Evolutionary conservation across 2,888 invertebrate species (phyloP).

Genomic region (Mycalesis mineus): DNA sequence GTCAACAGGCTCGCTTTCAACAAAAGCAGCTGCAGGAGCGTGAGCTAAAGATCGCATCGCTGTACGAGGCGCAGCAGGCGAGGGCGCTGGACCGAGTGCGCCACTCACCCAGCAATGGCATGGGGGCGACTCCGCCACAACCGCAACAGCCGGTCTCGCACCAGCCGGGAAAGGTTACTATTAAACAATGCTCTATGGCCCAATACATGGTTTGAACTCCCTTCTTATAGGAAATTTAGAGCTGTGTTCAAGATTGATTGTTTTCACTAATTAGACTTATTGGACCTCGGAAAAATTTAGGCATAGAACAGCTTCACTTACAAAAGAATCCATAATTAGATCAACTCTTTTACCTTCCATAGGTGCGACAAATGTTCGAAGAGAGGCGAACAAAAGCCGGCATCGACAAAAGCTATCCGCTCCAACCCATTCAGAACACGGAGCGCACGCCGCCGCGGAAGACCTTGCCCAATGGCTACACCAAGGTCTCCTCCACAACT

Average conservation of each 20-base stretch:
- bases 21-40: constrained; percentile 89
- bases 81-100: constrained; percentile 72
- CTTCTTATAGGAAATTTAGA: too few species aligned
- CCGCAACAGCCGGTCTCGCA: constrained; percentile 39
- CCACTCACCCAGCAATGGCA: constrained; percentile 37
- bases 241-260: too few species aligned
- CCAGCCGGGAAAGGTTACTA: constrained; percentile 59
- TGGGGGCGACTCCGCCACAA: constrained; percentile 29
- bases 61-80: constrained; percentile 82
- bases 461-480: constrained; percentile 57
- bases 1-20: constrained; percentile 86
- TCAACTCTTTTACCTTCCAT: constrained; percentile 12
- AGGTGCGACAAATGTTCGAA: constrained; percentile 92
- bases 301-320: too few species aligned
- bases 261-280: too few species aligned
- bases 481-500: constrained; percentile 46
- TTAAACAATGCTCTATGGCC: not conserved
- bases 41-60: constrained; percentile 85
- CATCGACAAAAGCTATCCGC: constrained; percentile 88
- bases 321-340: not conserved
- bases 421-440: constrained; percentile 84
- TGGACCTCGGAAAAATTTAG: too few species aligned
- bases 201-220: too few species aligned
- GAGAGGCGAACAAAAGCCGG: constrained; percentile 86
- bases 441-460: constrained; percentile 50